phyloP scores from a whole-genome alignment of 2,888 invertebrate genomes.

The Prenolepis imparis region DNA sequence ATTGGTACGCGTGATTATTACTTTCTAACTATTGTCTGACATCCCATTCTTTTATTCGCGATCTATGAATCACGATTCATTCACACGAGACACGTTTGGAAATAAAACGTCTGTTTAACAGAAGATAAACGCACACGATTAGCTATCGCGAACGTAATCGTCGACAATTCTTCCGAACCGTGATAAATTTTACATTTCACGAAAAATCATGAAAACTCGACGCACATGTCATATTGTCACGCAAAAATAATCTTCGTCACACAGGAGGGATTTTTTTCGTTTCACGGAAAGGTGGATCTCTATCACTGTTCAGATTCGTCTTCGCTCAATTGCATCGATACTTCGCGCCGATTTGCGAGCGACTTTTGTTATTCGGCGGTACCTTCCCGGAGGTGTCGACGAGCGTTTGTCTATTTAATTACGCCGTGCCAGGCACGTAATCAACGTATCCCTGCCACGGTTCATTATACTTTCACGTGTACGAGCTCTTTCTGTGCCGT shows the following conservation, averaged over 20 bases:
- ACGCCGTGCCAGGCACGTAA: slow-evolving; percentile 33
- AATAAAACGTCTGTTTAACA: slow-evolving; percentile 9
- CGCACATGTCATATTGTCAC: background rate
- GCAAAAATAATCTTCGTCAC: background rate
- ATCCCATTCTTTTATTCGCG: slow-evolving; percentile 16
- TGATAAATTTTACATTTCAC: background rate
- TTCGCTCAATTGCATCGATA: slow-evolving; percentile 14
- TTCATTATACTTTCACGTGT: slow-evolving; percentile 72
- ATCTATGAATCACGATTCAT: slow-evolving; percentile 53
- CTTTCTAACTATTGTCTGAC: slow-evolving; percentile 31
- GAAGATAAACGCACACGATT: slow-evolving; percentile 35
- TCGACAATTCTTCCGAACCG: slow-evolving; percentile 4
- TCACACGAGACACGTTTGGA: slow-evolving; percentile 52
- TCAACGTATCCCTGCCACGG: slow-evolving; percentile 45
- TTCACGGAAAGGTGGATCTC: background rate
- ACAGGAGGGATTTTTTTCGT: background rate
- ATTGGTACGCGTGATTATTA: slow-evolving; percentile 37
- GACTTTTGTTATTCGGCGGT: background rate
- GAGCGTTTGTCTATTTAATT: slow-evolving; percentile 46
- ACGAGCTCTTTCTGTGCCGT: slow-evolving; percentile 63
- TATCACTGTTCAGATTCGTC: slow-evolving; percentile 3
- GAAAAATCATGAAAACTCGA: background rate
- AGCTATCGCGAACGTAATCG: slow-evolving; percentile 28
- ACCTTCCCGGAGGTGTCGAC: slow-evolving; percentile 30
- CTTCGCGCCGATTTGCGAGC: slow-evolving; percentile 7